Percentiles rank a stretch among this genome's conserved stretches.
Evolutionary conservation across 1,140 invertebrate genomes (phyloP).

Genomic region (Coelopa frigida): DNA sequence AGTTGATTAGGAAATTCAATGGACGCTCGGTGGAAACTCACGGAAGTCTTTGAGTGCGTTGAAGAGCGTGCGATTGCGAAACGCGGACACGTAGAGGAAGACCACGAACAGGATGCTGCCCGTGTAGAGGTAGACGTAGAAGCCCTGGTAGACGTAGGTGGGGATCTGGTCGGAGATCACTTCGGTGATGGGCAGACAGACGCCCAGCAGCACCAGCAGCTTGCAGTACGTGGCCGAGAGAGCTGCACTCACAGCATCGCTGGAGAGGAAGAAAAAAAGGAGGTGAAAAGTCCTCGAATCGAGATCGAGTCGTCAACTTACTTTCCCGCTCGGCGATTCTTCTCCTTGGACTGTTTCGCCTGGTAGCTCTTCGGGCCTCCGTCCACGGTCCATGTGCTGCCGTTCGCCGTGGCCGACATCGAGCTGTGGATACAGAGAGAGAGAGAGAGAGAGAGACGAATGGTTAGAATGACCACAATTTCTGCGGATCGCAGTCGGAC

Average conservation of each 20-base stretch:
- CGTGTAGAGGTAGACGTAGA: conserved; percentile 72
- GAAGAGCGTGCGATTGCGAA: conserved; percentile 54
- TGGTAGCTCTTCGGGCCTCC: conserved; percentile 31
- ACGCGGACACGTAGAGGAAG: conserved; percentile 63
- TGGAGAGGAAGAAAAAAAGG: conserved; percentile 19
- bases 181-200: conserved; percentile 58
- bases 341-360: conserved; percentile 33
- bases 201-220: conserved; percentile 63
- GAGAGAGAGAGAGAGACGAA: not conserved
- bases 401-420: conserved; percentile 29
- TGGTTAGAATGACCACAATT: not conserved
- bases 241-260: conserved; percentile 46
- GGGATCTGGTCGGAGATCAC: conserved; percentile 56
- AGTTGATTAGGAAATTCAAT: too few relatives aligned
- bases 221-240: conserved; percentile 69
- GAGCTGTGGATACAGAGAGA: conserved; percentile 16
- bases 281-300: too few relatives aligned
- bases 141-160: conserved; percentile 61
- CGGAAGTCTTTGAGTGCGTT: conserved; percentile 46
- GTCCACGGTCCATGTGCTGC: conserved; percentile 27
- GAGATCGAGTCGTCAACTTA: too few relatives aligned
- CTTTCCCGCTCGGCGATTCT: conserved; percentile 44
- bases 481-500: not conserved
- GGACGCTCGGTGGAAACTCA: too few relatives aligned
- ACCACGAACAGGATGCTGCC: conserved; percentile 67